Conservation (phyloP, 2,797 vertebrate species). For the Arnoldichthys spilopterus region DNA sequence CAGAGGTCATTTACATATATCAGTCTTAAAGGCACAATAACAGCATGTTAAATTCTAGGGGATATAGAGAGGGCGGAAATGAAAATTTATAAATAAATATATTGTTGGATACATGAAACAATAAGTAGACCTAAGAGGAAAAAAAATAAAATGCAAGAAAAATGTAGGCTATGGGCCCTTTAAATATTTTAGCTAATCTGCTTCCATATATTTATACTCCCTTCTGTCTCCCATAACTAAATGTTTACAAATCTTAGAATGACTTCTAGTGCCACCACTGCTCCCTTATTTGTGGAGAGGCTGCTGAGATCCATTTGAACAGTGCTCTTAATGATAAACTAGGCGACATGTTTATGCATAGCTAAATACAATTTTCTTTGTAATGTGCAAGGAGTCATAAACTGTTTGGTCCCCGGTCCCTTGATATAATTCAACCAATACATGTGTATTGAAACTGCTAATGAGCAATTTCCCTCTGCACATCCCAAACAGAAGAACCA, state of each 20-base stretch:
- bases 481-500: slow-evolving; percentile 7
- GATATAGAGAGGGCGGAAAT: too few relatives aligned
- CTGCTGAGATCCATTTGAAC: neutral
- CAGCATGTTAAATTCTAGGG: too few relatives aligned
- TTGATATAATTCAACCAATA: slow-evolving; percentile 40
- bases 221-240: neutral
- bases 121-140: too few relatives aligned
- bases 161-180: too few relatives aligned
- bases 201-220: neutral
- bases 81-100: too few relatives aligned
- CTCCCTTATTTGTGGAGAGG: slow-evolving; percentile 4
- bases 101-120: too few relatives aligned
- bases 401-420: slow-evolving; percentile 7
- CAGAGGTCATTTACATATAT: too few relatives aligned
- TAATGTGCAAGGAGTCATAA: slow-evolving; percentile 37
- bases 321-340: slow-evolving; percentile 8
- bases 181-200: neutral
- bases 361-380: slow-evolving; percentile 30
- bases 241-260: slow-evolving; percentile 14
- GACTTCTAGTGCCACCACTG: neutral
- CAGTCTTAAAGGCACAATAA: too few relatives aligned
- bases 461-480: slow-evolving; percentile 24
- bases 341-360: slow-evolving; percentile 34
- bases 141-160: neutral
- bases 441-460: slow-evolving; percentile 25